Evolutionary conservation across 1,140 invertebrate species (phyloP).

Genomic region (Frieseomelitta varia): DNA sequence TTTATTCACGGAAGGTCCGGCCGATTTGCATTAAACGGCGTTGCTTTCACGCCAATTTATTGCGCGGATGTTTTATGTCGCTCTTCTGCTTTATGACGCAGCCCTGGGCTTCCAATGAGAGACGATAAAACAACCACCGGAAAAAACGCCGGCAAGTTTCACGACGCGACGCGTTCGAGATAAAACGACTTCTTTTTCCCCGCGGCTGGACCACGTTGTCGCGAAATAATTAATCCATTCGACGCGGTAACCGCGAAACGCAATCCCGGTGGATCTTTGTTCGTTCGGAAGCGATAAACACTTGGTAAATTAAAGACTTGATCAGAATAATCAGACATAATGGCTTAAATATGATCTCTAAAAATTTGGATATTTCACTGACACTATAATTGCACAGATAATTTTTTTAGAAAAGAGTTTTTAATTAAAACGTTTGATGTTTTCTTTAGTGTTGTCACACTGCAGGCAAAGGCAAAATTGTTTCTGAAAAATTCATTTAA

Average conservation of each 20-base stretch:
- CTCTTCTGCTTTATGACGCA: constrained; percentile 23
- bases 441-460: too few relatives aligned
- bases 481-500: too few relatives aligned
- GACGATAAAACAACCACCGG: constrained; percentile 10
- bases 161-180: constrained; percentile 3
- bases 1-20: background rate
- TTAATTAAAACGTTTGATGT: too few relatives aligned
- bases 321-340: too few relatives aligned
- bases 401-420: too few relatives aligned
- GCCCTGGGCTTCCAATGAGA: background rate
- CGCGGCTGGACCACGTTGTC: background rate
- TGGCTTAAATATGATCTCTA: too few relatives aligned
- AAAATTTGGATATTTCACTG: too few relatives aligned
- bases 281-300: background rate
- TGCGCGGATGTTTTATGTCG: constrained; percentile 12
- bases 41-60: constrained; percentile 18
- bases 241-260: background rate
- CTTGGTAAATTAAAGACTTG: too few relatives aligned
- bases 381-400: too few relatives aligned
- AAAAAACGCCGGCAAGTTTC: too few relatives aligned
- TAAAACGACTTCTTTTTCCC: constrained; percentile 3
- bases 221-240: constrained; percentile 10
- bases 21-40: constrained; percentile 14
- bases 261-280: background rate
- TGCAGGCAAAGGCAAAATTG: too few relatives aligned